Conservation (phyloP, 1,140 invertebrate species). For the Octopus sinensis region DNA sequence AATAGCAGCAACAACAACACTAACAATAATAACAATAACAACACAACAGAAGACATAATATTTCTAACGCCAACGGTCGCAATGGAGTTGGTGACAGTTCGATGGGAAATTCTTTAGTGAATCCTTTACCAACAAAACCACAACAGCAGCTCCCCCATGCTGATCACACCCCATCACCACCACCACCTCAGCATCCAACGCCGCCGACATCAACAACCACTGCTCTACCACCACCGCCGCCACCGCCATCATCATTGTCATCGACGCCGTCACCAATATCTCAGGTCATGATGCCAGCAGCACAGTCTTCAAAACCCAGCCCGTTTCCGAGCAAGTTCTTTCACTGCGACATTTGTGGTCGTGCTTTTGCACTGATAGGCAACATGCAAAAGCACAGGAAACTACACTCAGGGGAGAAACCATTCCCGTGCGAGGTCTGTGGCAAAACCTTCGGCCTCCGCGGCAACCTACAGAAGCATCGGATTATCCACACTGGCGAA, state of each 20-base stretch:
- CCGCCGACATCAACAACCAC: no score
- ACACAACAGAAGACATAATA: no score
- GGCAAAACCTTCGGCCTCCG: conserved; percentile 17
- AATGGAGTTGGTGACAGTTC: no score
- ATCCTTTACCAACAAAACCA: no score
- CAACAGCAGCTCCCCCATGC: background rate
- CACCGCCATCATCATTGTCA: background rate
- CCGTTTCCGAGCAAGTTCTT: conserved; percentile 47
- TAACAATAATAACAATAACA: no score
- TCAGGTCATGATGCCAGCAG: background rate
- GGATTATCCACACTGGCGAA: conserved; percentile 20
- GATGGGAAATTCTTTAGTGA: no score
- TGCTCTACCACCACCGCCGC: no score
- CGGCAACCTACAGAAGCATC: conserved; percentile 20
- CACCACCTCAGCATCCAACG: no score
- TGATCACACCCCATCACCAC: background rate
- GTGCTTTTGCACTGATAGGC: conserved; percentile 15
- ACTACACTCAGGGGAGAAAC: conserved; percentile 19
- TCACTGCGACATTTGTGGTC: conserved; percentile 23
- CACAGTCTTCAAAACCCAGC: background rate
- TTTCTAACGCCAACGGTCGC: no score
- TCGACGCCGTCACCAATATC: background rate
- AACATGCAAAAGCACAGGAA: conserved; percentile 21
- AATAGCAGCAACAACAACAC: no score
- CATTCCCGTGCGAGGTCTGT: conserved; percentile 23